phyloP scores from a whole-genome alignment of 1,140 invertebrate species.

The Melanaphis sacchari region DNA sequence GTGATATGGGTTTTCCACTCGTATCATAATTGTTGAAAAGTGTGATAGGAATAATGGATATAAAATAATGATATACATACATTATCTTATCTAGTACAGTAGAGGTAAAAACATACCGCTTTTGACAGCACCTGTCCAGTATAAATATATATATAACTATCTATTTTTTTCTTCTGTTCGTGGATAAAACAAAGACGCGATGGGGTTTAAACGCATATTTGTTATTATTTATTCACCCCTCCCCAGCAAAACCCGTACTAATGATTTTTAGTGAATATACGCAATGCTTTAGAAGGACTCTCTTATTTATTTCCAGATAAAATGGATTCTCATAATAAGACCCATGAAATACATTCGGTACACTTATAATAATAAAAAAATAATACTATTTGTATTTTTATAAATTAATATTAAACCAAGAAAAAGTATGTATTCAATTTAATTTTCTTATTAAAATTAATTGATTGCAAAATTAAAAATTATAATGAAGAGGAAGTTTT shows the following conservation, averaged over 20 bases:
- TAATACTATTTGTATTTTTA: not conserved
- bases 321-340: not conserved
- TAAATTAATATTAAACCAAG: not conserved
- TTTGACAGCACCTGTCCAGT: slow-evolving; percentile 30
- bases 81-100: slow-evolving; percentile 1
- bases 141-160: not conserved
- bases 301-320: not conserved
- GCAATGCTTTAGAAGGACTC: not conserved
- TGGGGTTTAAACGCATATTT: not conserved
- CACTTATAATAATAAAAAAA: not conserved
- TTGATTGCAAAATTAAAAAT: not conserved
- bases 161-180: not conserved
- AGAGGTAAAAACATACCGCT: not conserved
- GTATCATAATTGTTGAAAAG: not conserved
- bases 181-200: not conserved
- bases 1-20: slow-evolving; percentile 9
- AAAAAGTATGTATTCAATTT: too few relatives aligned
- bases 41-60: slow-evolving; percentile 9
- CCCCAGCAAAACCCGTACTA: not conserved
- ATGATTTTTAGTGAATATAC: not conserved
- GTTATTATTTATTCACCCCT: not conserved
- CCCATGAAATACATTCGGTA: not conserved
- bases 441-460: not conserved
- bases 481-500: not conserved
- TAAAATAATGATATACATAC: slow-evolving; percentile 35